Percentiles rank a stretch among this genome's conserved stretches.
phyloP scores from a whole-genome alignment of 2,113 vertebrate genomes.

The Festucalex cinctus region DNA sequence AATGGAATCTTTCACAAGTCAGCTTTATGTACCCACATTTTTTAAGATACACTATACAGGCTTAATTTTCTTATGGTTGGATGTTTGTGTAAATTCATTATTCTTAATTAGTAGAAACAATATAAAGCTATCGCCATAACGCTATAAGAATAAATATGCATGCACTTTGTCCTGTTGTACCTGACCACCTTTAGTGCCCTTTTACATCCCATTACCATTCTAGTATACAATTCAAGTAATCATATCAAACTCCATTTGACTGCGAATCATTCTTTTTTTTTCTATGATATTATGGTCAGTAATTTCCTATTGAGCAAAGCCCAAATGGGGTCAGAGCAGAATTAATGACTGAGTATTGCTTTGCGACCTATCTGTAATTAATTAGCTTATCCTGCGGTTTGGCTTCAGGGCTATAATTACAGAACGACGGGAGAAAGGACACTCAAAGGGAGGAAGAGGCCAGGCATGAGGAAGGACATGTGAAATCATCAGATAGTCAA shows the following conservation, averaged over 20 bases:
- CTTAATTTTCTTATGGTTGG: no score
- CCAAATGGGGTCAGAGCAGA: constrained; percentile 35
- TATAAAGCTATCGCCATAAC: not conserved
- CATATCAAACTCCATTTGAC: constrained; percentile 5
- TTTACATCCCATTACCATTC: not conserved
- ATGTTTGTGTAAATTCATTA: not conserved
- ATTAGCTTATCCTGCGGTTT: constrained; percentile 43
- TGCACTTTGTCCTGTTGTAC: not conserved
- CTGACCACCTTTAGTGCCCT: not conserved
- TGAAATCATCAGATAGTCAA: constrained; percentile 13
- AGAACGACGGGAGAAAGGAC: constrained; percentile 9
- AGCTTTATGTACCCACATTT: no score
- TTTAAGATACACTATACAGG: no score
- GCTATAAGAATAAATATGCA: not conserved
- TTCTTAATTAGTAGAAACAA: not conserved
- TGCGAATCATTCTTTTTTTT: constrained; percentile 8
- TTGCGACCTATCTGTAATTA: constrained; percentile 50
- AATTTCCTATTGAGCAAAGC: constrained; percentile 23
- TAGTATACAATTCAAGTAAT: not conserved
- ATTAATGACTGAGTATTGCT: constrained; percentile 36
- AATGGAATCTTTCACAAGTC: not conserved
- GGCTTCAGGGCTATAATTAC: constrained; percentile 52
- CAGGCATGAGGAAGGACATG: constrained; percentile 1
- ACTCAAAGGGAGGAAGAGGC: not conserved
- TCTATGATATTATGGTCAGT: constrained; percentile 22